Base-by-base conservation (phyloP, 2,888 invertebrate genomes). In the Agrilus biguttatus region DNA sequence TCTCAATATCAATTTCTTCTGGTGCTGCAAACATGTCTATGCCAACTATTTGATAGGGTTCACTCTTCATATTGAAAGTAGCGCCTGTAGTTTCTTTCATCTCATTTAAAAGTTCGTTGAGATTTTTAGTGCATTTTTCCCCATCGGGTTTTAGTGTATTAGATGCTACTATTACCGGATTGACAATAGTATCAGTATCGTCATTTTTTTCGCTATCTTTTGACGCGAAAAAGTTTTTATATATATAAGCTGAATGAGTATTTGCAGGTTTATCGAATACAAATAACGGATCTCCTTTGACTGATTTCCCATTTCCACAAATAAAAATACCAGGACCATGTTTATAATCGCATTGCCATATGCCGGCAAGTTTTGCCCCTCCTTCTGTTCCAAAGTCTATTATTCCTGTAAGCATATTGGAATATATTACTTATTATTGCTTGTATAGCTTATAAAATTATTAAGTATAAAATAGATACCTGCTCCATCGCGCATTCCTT, bases 331-430 rank as follows among this genome's bases (percentile, higher is more conserved):
- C 77, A 1, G 58, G 52, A 0, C 78, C 78, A 47, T 77, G 69
- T 54, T 78, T 78, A 48, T 67, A 65, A 56, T 77, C 72, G 36
- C 69, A 56, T 50, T 65, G 63, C 61, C 74, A 77, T 28, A 69
- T 62, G 28, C 78, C 78, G 49, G 67, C 71, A 49, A 75, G 71
- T 55, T 67, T 68, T 0, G 73, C 68, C 2, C 77, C 77, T 37
- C 71, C 61, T 2, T 70, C 68, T 5, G 69, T 61, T 4, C 75
- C 76, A 36, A 77, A 63, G 51, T 69, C 55, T 50, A 68, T 54
- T 33, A 61, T 47, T 6, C 67, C 66, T 67, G 34, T 14, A 45
- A 51, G 45, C 36, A 17, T 17, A 17, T 17, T 17, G 4, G 17
- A 17, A 17, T 17, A 17, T 17, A 17, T 17, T 17, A 17, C 2